Evolutionary conservation across 2,888 invertebrate species (phyloP), one percentile per base, ranked within the genome.

Genomic region (Achlya flavicornis): DNA sequence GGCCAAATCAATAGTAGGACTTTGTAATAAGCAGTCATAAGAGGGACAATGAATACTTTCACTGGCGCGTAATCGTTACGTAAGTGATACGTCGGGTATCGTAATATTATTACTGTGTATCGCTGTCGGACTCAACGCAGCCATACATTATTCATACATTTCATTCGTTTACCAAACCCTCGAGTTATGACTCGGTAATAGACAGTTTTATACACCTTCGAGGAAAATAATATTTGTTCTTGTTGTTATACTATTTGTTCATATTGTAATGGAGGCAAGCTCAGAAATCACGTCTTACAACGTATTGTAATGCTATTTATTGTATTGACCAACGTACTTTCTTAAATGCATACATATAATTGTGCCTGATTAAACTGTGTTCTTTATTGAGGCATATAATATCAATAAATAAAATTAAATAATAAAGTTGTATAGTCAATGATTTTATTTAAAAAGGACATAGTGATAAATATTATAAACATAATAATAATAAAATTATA

Each of bases 121-220:
- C 75, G 73, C 72, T 71, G 73, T 72, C 73, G 67, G 65, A 63
- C 69, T 70, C 66, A 74, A 71, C 73, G 67, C 65, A 74, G 64
- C 67, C 74, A 81, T 85, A 81, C 82, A 87, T 87, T 84, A 87
- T 87, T 87, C 86, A 87, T 82, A 80, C 76, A 70, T 79, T 83
- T 86, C 83, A 80, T 82, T 79, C 80, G 81, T 79, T 84, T 78
- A 73, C 76, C 74, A 82, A 85, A 82, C 78, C 80, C 76, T 70
- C 73, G 73, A 76, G 81, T 79, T 82, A 84, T 77, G 79, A 80
- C 73, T 72, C 72, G 75, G 73, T 77, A 73, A 79, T 72, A 59
- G 68, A 79, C 77, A 71, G 69, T 73, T 77, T 76, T 70, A 70
- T 73, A 74, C 72, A 72, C 74, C 67, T 73, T 74, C 67, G 68